Evolutionary conservation across 1,140 invertebrate genomes (phyloP).

Genomic region (Dufourea novaeangliae): DNA sequence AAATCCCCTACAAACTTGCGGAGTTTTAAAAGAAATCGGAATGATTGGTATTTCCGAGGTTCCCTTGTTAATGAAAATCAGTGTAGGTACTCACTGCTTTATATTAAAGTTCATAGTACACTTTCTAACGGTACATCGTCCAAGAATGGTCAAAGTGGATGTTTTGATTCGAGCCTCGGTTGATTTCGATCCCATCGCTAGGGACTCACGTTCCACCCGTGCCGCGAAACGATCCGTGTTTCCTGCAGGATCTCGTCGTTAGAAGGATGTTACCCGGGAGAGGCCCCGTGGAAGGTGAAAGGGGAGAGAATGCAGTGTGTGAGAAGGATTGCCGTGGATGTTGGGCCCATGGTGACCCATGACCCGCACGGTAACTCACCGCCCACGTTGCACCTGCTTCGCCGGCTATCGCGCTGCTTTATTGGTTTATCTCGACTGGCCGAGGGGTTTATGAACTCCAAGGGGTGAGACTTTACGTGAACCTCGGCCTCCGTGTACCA

Average conservation of each 20-base stretch:
- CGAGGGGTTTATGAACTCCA: conserved; percentile 61
- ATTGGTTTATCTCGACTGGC: conserved; percentile 75
- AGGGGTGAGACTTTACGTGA: conserved; percentile 69
- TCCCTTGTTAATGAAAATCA: no score
- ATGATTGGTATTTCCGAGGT: no score
- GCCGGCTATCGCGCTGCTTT: conserved; percentile 71
- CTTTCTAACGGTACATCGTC: no score
- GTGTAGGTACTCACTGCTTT: no score
- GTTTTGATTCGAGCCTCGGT: background rate
- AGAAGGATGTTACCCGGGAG: conserved; percentile 48
- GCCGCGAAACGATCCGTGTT: conserved; percentile 37
- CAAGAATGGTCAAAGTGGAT: background rate
- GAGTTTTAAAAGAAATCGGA: no score
- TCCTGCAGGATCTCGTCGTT: conserved; percentile 60
- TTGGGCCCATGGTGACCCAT: conserved; percentile 71
- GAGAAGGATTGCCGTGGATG: conserved; percentile 72
- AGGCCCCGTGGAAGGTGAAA: conserved; percentile 52
- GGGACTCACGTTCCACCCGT: background rate
- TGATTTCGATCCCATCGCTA: background rate
- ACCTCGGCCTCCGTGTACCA: conserved; percentile 66
- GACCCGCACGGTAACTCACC: conserved; percentile 78
- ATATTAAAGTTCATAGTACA: no score
- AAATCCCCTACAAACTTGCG: no score
- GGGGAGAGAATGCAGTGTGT: conserved; percentile 60
- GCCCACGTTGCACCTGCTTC: conserved; percentile 80